Conservation (phyloP, 2,797 vertebrate genomes). For the Pygocentrus nattereri region DNA sequence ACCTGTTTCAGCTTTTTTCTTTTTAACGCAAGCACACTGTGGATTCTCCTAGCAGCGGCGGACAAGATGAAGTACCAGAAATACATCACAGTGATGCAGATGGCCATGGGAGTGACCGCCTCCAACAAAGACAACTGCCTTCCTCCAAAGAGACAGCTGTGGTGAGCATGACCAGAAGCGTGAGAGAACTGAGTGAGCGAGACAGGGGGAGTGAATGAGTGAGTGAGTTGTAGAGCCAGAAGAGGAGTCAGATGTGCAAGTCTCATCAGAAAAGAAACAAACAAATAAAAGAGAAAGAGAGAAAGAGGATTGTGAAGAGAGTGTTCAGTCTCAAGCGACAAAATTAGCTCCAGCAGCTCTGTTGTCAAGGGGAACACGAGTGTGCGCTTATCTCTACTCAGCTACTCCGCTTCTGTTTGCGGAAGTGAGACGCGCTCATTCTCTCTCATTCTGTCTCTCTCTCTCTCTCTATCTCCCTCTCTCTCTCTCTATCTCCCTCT, state of each 20-base stretch:
- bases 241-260: slow-evolving; percentile 35
- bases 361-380: slow-evolving; percentile 41
- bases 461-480: neutral
- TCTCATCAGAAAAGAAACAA: slow-evolving; percentile 8
- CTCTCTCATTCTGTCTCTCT: neutral
- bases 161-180: slow-evolving; percentile 84
- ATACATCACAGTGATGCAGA: slow-evolving; percentile 99
- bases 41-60: slow-evolving; percentile 70
- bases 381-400: neutral
- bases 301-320: slow-evolving; percentile 25
- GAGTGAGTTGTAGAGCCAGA: slow-evolving; percentile 24
- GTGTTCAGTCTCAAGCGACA: slow-evolving; percentile 17
- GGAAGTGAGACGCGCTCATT: neutral
- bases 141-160: slow-evolving; percentile 93
- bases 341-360: slow-evolving; percentile 47
- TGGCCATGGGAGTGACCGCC: slow-evolving; percentile 98
- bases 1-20: slow-evolving; percentile 79
- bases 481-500: neutral
- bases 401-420: neutral
- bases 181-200: slow-evolving; percentile 38
- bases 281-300: neutral
- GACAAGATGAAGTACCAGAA: slow-evolving; percentile 96
- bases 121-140: slow-evolving; percentile 96
- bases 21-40: slow-evolving; percentile 63
- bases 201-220: slow-evolving; percentile 40